Conservation (phyloP, 1,140 invertebrate genomes). For the Drusus annulatus region DNA sequence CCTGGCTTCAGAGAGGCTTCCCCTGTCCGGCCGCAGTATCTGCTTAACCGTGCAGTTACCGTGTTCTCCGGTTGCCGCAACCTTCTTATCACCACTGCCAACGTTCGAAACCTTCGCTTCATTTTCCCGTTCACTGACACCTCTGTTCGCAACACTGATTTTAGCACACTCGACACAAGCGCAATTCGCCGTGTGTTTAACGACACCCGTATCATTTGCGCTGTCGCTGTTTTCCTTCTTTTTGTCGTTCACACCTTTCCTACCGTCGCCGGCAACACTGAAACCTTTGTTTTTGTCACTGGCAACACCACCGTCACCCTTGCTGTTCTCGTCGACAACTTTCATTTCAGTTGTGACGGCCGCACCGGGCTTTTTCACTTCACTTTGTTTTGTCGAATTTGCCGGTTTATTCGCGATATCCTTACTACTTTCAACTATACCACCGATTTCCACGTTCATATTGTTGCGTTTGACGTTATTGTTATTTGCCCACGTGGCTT, state of each 20-base stretch:
- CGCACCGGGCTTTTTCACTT: too few species aligned
- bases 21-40: not conserved
- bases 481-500: slow-evolving; percentile 1
- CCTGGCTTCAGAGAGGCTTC: not conserved
- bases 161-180: not conserved
- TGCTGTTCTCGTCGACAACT: too few species aligned
- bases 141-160: not conserved
- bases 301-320: not conserved
- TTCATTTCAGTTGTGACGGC: too few species aligned
- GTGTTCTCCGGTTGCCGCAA: not conserved
- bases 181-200: not conserved
- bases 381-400: too few species aligned
- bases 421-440: not conserved
- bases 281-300: slow-evolving; percentile 4
- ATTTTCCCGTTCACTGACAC: too few species aligned
- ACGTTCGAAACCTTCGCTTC: too few species aligned
- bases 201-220: not conserved
- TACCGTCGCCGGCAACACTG: too few species aligned
- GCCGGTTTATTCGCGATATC: too few species aligned
- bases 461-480: slow-evolving; percentile 27
- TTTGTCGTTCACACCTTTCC: not conserved
- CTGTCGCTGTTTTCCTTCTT: not conserved
- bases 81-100: too few species aligned
- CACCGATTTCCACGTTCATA: slow-evolving; percentile 16
- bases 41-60: not conserved